These are phyloP conservation scores for Erebia epiphron DNA, from an alignment of 2,888 invertebrate genomes.

Conservation along the genomic window DNA sequence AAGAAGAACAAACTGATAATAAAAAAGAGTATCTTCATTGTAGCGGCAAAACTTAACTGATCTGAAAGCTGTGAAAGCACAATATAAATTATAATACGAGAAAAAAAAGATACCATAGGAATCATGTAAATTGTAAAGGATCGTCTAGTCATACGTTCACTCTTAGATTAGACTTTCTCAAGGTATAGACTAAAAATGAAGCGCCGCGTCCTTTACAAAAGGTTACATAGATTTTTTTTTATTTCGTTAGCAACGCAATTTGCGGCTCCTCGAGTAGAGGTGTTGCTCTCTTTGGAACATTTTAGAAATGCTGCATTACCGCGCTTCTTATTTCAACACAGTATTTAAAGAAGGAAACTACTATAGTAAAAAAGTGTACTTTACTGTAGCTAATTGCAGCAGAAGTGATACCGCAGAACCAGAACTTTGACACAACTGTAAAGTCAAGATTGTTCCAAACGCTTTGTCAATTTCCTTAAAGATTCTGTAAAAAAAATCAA, in stretches of 20 bases:
- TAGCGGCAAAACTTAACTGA: conserved; percentile 57
- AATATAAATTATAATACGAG: not conserved
- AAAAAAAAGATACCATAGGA: not conserved
- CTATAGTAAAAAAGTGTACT: not conserved
- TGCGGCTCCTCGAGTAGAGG: no score
- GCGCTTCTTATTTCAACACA: no score
- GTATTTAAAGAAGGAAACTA: not conserved
- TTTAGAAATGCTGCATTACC: no score
- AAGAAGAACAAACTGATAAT: conserved; percentile 64
- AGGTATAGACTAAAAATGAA: no score
- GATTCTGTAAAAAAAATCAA: conserved; percentile 51
- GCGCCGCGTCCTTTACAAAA: no score
- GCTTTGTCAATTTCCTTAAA: conserved; percentile 64
- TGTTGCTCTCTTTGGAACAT: no score
- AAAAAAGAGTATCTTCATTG: conserved; percentile 67
- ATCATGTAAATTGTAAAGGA: not conserved
- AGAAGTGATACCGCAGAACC: conserved; percentile 63
- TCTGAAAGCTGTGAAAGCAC: conserved; percentile 57
- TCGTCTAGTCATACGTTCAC: no score
- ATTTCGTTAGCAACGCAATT: no score
- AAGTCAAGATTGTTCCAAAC: conserved; percentile 68
- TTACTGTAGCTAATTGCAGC: conserved; percentile 53
- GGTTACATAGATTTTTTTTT: no score
- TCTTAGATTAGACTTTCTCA: no score
- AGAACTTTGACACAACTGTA: conserved; percentile 68